Percentiles rank a stretch among this genome's conserved stretches.
These are phyloP conservation scores for Scaptodrosophila lebanonensis DNA, from an alignment of 1,140 invertebrate species.

Conservation along the genomic window DNA sequence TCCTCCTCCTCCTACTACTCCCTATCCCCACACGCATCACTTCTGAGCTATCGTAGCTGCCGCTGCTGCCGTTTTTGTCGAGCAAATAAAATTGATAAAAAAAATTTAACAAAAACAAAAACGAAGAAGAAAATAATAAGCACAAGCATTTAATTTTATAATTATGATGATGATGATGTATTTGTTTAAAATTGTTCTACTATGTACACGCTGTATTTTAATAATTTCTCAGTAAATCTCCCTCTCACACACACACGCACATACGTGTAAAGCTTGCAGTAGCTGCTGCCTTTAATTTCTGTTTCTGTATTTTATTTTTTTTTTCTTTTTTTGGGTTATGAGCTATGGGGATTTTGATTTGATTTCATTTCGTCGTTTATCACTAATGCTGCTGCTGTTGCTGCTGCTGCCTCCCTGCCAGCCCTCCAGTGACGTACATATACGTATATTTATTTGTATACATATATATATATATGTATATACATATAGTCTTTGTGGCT, in stretches of 20 bases:
- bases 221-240: conserved; percentile 21
- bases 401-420: too few species aligned
- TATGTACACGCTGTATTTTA: conserved; percentile 24
- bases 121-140: background rate
- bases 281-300: conserved; percentile 53
- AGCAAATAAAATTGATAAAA: conserved; percentile 71
- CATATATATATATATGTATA: conserved; percentile 20
- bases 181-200: conserved; percentile 63
- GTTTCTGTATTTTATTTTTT: conserved; percentile 29
- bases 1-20: background rate
- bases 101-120: conserved; percentile 1
- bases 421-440: conserved; percentile 46
- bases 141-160: conserved; percentile 67
- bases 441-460: conserved; percentile 4
- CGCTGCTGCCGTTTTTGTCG: conserved; percentile 4
- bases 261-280: conserved; percentile 23
- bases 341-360: conserved; percentile 60
- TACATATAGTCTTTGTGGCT: conserved; percentile 30
- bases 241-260: conserved; percentile 15
- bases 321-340: conserved; percentile 43
- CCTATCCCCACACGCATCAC: too few species aligned
- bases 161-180: conserved; percentile 67
- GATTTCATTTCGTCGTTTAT: conserved; percentile 72
- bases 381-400: conserved; percentile 65
- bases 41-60: too few species aligned